Percentiles rank a stretch among this genome's conserved stretches.
Evolutionary conservation across 2,888 invertebrate genomes (phyloP).

Genomic region (Epinotia bilunana): DNA sequence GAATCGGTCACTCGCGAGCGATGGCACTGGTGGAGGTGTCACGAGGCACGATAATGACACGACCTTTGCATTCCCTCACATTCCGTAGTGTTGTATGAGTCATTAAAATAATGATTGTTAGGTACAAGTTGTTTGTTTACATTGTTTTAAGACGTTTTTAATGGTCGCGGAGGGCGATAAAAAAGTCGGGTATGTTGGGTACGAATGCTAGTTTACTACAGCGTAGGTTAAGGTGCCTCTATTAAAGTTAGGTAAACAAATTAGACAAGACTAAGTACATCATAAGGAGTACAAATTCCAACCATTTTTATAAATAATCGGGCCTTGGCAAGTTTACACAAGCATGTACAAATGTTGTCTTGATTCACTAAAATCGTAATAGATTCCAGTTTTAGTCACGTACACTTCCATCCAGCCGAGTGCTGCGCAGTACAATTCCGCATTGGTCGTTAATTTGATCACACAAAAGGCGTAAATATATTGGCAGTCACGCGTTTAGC

Average conservation of each 20-base stretch:
- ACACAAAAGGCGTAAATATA: conserved; percentile 53
- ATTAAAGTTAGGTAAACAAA: background rate
- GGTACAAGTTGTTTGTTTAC: conserved; percentile 1
- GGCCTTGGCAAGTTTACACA: conserved; percentile 12
- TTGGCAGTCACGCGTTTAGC: conserved; percentile 38
- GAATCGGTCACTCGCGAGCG: conserved; percentile 25
- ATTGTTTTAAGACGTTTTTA: background rate
- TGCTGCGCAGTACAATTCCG: conserved; percentile 45
- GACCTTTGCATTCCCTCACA: conserved; percentile 38
- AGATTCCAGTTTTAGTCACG: conserved; percentile 35
- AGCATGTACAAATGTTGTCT: conserved; percentile 12
- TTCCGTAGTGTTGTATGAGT: conserved; percentile 24
- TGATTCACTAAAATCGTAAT: conserved; percentile 7
- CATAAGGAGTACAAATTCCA: background rate
- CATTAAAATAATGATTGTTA: conserved; percentile 23
- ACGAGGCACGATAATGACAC: conserved; percentile 35
- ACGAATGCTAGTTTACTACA: background rate
- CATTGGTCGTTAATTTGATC: conserved; percentile 51
- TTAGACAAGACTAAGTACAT: background rate
- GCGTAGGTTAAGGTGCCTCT: background rate
- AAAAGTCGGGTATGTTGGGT: background rate
- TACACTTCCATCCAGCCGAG: conserved; percentile 23
- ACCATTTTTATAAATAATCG: conserved; percentile 1
- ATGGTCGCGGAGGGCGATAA: background rate
- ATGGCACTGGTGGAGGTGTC: conserved; percentile 17